phyloP scores from a whole-genome alignment of 2,888 invertebrate species.

The Rotaria sp. region DNA sequence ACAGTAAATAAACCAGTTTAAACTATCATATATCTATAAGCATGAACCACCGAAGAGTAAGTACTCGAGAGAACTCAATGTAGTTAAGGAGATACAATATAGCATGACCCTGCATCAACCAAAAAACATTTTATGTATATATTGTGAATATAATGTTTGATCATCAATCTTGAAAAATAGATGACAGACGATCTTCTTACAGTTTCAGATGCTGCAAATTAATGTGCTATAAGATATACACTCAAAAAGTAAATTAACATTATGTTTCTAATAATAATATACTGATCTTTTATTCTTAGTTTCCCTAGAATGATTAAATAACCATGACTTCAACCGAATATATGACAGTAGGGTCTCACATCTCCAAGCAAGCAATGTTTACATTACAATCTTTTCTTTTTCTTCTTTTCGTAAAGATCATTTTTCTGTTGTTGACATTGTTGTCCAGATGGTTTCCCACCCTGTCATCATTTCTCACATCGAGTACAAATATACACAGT shows the following conservation, averaged over 20 bases:
- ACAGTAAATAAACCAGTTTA: too few species aligned
- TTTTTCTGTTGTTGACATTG: background rate
- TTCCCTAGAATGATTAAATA: background rate
- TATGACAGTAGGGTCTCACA: background rate
- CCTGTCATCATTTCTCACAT: background rate
- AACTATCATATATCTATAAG: too few species aligned
- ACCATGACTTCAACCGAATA: background rate
- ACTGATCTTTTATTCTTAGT: background rate
- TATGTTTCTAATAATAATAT: background rate
- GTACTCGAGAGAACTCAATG: too few species aligned
- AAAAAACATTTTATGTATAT: too few species aligned
- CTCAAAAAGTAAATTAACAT: background rate
- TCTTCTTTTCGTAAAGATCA: background rate
- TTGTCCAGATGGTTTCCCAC: conserved; percentile 19
- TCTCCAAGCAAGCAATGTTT: background rate
- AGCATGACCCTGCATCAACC: too few species aligned
- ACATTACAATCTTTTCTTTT: background rate
- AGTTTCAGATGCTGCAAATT: too few species aligned
- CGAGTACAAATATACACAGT: background rate
- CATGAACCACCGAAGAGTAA: too few species aligned
- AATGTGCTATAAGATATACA: too few species aligned
- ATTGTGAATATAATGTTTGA: too few species aligned
- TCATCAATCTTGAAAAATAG: too few species aligned
- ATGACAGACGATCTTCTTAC: too few species aligned
- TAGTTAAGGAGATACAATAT: too few species aligned